Evolutionary conservation across 2,797 vertebrate species (phyloP).

Genomic region (Phoeniculus purpureus): DNA sequence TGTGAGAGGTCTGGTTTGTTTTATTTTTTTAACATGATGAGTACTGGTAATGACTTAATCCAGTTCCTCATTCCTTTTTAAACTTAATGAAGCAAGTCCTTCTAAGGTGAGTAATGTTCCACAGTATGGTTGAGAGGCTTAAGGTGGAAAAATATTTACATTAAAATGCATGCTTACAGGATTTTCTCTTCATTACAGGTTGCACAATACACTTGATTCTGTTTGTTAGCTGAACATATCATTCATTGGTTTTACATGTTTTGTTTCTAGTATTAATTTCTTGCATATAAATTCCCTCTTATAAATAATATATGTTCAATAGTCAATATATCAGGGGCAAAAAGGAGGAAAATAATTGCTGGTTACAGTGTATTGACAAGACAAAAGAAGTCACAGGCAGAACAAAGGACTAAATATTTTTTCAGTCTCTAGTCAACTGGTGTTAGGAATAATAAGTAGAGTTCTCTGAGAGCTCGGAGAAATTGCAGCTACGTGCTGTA

Average conservation of each 20-base stretch:
- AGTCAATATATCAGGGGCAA: not conserved
- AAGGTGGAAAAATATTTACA: not conserved
- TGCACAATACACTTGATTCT: not conserved
- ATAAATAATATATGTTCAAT: not conserved
- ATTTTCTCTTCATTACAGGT: not conserved
- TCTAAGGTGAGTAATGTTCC: not conserved
- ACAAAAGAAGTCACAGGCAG: not conserved
- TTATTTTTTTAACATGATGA: not conserved
- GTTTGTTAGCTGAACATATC: not conserved
- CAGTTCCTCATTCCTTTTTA: not conserved
- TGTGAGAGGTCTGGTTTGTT: not conserved
- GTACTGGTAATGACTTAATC: not conserved
- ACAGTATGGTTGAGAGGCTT: not conserved
- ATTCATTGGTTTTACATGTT: not conserved
- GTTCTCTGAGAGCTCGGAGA: not conserved
- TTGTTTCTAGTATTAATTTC: not conserved
- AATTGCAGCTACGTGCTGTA: not conserved
- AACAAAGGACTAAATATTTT: not conserved
- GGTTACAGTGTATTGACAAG: not conserved
- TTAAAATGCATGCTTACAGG: not conserved
- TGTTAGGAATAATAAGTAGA: not conserved
- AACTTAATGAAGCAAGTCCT: not conserved
- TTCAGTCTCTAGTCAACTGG: not conserved
- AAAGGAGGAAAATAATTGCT: not conserved
- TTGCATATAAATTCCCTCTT: not conserved